These are phyloP conservation scores for Microctenopoma steveboyesi DNA, from an alignment of 2,797 vertebrate genomes.

Conservation along the genomic window DNA sequence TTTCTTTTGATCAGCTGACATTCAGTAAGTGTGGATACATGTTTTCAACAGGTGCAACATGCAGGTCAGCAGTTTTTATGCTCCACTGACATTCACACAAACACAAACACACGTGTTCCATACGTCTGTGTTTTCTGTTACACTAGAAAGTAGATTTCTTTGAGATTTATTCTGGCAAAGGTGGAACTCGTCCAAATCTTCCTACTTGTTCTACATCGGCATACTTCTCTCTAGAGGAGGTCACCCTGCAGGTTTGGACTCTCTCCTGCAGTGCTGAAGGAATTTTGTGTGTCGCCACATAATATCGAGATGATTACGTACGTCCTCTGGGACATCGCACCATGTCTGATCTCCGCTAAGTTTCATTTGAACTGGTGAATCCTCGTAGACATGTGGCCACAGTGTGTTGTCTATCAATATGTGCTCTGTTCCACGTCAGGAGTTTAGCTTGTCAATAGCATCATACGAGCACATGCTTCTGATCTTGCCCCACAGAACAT, in stretches of 20 bases:
- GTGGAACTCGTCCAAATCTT: no score
- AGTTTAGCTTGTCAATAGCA: slow-evolving; percentile 21
- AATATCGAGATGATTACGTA: not conserved
- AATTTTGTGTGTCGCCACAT: no score
- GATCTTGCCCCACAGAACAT: not conserved
- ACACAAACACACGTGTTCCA: no score
- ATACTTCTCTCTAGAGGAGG: not conserved
- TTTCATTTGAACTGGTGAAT: not conserved
- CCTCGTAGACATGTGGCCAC: not conserved
- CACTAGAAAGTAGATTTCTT: no score
- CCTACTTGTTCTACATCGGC: not conserved
- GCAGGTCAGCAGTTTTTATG: not conserved
- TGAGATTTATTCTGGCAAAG: no score
- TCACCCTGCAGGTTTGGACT: not conserved
- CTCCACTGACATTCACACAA: not conserved
- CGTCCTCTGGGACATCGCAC: not conserved
- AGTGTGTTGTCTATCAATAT: slow-evolving; percentile 28
- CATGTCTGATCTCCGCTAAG: not conserved
- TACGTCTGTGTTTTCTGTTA: no score
- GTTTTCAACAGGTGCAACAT: not conserved
- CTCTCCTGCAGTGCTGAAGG: not conserved
- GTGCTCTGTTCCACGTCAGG: slow-evolving; percentile 18
- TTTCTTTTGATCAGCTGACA: slow-evolving; percentile 37
- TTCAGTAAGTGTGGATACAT: slow-evolving; percentile 1
- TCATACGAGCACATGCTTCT: slow-evolving; percentile 3